These are phyloP conservation scores for Trilocha varians DNA, from an alignment of 2,888 invertebrate genomes.

Conservation along the genomic window DNA sequence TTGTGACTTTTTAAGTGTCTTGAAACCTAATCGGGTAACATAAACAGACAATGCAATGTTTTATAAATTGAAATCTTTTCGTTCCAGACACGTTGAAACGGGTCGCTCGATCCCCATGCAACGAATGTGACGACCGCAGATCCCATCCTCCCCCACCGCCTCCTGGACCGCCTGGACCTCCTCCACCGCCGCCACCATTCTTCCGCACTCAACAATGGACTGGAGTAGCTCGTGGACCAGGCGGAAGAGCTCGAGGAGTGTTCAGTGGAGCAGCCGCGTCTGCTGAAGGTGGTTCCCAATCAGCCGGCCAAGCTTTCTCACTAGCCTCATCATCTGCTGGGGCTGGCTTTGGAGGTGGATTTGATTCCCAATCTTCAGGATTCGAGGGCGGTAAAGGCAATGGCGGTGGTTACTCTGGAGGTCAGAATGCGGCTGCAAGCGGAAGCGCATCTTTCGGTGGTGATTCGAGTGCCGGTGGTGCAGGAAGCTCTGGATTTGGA, in stretches of 20 bases:
- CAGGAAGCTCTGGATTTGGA: conserved; percentile 1
- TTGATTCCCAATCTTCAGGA: conserved; percentile 8
- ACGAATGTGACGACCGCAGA: conserved; percentile 7
- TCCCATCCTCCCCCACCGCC: conserved; percentile 7
- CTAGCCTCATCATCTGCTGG: conserved; percentile 19
- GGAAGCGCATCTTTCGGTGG: not conserved
- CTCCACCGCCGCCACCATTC: conserved; percentile 16
- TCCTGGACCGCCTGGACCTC: conserved; percentile 5
- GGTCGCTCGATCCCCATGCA: conserved; percentile 14
- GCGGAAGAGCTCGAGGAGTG: conserved; percentile 18
- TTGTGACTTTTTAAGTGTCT: not conserved
- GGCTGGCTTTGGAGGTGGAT: conserved; percentile 5
- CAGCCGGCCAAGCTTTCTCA: conserved; percentile 20
- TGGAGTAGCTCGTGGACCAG: conserved; percentile 16
- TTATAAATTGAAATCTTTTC: too few relatives aligned
- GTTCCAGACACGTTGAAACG: conserved; percentile 9
- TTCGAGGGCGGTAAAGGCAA: conserved; percentile 1
- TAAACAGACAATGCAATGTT: too few relatives aligned
- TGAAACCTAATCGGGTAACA: too few relatives aligned
- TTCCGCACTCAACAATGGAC: conserved; percentile 24
- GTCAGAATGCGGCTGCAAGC: not conserved
- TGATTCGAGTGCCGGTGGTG: not conserved
- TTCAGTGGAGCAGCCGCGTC: conserved; percentile 26
- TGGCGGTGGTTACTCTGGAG: not conserved
- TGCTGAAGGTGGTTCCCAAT: conserved; percentile 13